These are phyloP conservation scores for Apodemia hepburni DNA, from an alignment of 2,888 invertebrate species.

Conservation along the genomic window DNA sequence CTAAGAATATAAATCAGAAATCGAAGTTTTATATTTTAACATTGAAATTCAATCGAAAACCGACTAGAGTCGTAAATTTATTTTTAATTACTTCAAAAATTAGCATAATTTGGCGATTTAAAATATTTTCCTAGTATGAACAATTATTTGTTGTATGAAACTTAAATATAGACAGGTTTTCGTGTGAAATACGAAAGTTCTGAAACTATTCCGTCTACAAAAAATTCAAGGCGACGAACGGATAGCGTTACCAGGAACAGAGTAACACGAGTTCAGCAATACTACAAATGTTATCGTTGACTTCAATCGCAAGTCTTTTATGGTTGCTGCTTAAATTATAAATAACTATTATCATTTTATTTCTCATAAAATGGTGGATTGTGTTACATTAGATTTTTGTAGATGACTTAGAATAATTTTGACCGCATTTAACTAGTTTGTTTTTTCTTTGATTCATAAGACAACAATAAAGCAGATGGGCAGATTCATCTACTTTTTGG, in stretches of 20 bases:
- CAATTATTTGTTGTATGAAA: constrained; percentile 10
- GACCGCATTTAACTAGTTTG: too few relatives aligned
- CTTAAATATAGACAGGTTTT: constrained; percentile 10
- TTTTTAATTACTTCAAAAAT: constrained; percentile 6
- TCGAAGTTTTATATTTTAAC: constrained; percentile 9
- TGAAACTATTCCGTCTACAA: constrained; percentile 18
- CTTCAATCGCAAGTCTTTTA: constrained; percentile 15
- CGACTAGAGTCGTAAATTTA: constrained; percentile 8
- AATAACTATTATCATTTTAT: background rate
- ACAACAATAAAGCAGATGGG: too few relatives aligned
- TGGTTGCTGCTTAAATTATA: background rate
- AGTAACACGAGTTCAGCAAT: constrained; percentile 19
- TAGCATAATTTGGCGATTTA: constrained; percentile 11
- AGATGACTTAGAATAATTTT: too few relatives aligned
- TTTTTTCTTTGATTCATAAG: too few relatives aligned
- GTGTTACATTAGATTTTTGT: background rate
- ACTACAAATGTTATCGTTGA: constrained; percentile 17
- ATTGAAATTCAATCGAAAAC: constrained; percentile 6
- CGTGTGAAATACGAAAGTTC: constrained; percentile 14
- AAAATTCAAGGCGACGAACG: constrained; percentile 20
- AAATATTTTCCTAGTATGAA: constrained; percentile 8
- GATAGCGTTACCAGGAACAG: constrained; percentile 22
- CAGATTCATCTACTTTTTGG: too few relatives aligned
- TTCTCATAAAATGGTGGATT: background rate
- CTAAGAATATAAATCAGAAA: constrained; percentile 14